Percentiles rank a stretch among this genome's conserved stretches.
These are phyloP conservation scores for Xiphophorus maculatus DNA, from an alignment of 2,113 vertebrate species.

Conservation along the genomic window DNA sequence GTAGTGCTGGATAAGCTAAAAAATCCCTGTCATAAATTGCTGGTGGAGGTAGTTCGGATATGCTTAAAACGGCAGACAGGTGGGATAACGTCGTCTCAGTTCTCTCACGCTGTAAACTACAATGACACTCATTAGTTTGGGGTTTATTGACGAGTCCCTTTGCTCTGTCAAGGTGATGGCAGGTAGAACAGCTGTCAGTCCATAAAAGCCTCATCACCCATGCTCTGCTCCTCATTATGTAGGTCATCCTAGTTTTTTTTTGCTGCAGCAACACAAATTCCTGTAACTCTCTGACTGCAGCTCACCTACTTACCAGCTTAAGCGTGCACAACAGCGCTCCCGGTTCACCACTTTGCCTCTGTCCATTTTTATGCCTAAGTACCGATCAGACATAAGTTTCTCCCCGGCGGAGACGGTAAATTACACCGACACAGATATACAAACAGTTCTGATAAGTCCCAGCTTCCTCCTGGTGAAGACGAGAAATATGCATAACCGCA, in stretches of 20 bases:
- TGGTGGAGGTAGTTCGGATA: slow-evolving; percentile 34
- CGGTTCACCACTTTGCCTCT: slow-evolving; percentile 12
- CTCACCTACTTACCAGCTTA: slow-evolving; percentile 47
- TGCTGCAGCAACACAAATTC: slow-evolving; percentile 30
- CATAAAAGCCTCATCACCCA: slow-evolving; percentile 71
- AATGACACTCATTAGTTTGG: slow-evolving; percentile 69
- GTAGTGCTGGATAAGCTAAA: slow-evolving; percentile 65
- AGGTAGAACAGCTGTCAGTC: slow-evolving; percentile 77
- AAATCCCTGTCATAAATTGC: slow-evolving; percentile 62
- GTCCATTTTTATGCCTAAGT: slow-evolving; percentile 51
- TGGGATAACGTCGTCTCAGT: slow-evolving; percentile 43
- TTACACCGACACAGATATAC: slow-evolving; percentile 20
- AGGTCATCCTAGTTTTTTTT: slow-evolving; percentile 55
- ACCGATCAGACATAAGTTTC: slow-evolving; percentile 32
- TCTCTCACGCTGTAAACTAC: slow-evolving; percentile 62
- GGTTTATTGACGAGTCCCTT: slow-evolving; percentile 67
- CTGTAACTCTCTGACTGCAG: slow-evolving; percentile 39
- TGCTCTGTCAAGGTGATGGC: slow-evolving; percentile 71
- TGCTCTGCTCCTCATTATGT: slow-evolving; percentile 66
- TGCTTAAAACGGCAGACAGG: slow-evolving; percentile 53
- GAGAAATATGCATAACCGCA: slow-evolving; percentile 62
- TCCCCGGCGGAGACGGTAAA: slow-evolving; percentile 34
- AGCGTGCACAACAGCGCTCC: slow-evolving; percentile 6
- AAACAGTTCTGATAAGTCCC: slow-evolving; percentile 48
- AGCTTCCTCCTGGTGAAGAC: slow-evolving; percentile 43